Evolutionary conservation across 2,888 invertebrate genomes (phyloP).

Genomic region (Rhopalosiphum nymphaeae): DNA sequence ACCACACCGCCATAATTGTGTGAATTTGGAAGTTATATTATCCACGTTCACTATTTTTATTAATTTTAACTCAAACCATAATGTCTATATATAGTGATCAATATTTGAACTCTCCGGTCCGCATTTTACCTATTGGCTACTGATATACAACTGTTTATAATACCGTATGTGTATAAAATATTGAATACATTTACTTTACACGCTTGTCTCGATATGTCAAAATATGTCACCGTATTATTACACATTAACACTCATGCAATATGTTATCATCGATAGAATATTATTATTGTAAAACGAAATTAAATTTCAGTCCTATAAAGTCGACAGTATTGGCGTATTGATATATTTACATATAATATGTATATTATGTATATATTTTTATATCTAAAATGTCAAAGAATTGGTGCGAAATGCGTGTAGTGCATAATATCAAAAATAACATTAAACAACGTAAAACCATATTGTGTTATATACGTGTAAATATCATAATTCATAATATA

Average conservation of each 20-base stretch:
- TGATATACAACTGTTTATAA: neutral
- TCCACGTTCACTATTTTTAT: neutral
- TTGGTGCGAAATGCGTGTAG: neutral
- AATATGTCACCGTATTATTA: neutral
- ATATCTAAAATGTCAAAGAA: neutral
- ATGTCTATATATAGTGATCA: neutral
- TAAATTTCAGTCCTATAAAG: neutral
- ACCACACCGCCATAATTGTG: neutral
- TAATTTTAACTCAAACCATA: neutral
- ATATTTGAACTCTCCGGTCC: neutral
- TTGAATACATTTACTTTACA: neutral
- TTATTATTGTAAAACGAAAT: neutral
- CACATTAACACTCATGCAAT: neutral
- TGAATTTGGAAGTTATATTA: neutral
- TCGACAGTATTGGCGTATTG: neutral
- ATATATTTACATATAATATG: too few species aligned
- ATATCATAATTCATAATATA: too few species aligned
- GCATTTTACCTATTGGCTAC: neutral
- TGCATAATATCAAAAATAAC: neutral
- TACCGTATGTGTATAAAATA: neutral
- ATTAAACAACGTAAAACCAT: neutral
- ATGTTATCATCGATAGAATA: neutral
- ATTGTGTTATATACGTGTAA: too few species aligned
- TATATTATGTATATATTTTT: neutral
- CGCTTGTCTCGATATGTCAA: neutral